These are phyloP conservation scores for Anabas testudineus DNA, from an alignment of 2,797 vertebrate genomes.

Conservation along the genomic window DNA sequence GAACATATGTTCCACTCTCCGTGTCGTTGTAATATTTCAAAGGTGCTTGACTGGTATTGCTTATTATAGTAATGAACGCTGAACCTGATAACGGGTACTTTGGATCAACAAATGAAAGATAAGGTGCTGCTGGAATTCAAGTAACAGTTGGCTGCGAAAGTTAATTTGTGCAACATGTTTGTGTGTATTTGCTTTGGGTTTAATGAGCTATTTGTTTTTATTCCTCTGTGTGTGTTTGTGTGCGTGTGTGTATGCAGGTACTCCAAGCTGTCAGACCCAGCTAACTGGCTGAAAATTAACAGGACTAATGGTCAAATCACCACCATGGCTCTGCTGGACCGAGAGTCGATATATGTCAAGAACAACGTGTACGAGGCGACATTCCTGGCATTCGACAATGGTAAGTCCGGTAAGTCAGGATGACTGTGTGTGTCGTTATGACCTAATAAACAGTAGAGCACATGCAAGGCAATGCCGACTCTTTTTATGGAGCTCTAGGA, in stretches of 20 bases:
- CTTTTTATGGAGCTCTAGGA: neutral
- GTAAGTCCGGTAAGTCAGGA: constrained; percentile 87
- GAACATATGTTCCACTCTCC: constrained; percentile 68
- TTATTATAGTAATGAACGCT: constrained; percentile 68
- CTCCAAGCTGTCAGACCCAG: constrained; percentile 96
- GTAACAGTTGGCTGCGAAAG: constrained; percentile 64
- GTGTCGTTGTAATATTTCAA: constrained; percentile 53
- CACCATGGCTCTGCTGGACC: constrained; percentile 93
- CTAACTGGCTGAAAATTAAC: constrained; percentile 97
- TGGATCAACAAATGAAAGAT: constrained; percentile 53
- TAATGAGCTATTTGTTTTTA: constrained; percentile 11
- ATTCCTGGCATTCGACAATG: constrained; percentile 97
- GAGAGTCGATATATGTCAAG: constrained; percentile 94
- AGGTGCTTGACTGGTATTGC: constrained; percentile 49
- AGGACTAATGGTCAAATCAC: constrained; percentile 95
- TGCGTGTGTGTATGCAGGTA: constrained; percentile 85
- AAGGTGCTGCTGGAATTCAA: constrained; percentile 64
- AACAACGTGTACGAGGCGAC: constrained; percentile 97
- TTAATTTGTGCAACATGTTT: constrained; percentile 13
- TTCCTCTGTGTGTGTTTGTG: constrained; percentile 12
- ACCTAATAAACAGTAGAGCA: neutral
- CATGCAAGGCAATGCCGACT: neutral
- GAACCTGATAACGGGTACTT: constrained; percentile 55
- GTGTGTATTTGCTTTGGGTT: constrained; percentile 20
- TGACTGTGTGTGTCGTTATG: constrained; percentile 44